Evolutionary conservation across 2,113 vertebrate species (phyloP).

Genomic region (Entomyzon cyanotis): DNA sequence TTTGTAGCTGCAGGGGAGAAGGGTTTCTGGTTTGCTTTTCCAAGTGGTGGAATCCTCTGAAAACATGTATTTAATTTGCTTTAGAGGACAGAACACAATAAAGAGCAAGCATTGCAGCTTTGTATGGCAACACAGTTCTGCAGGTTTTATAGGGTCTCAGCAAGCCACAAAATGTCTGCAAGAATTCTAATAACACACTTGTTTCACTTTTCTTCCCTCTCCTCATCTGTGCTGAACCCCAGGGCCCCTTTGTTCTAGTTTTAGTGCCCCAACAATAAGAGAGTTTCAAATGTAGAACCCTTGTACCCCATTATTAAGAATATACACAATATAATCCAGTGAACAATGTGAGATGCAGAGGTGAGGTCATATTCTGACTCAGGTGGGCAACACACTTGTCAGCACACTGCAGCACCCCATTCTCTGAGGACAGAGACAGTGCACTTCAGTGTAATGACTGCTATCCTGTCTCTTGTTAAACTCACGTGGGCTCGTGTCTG

Average conservation of each 20-base stretch:
- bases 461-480: not conserved
- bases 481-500: slow-evolving; percentile 95
- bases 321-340: not conserved
- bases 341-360: not conserved
- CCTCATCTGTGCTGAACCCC: not conserved
- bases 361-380: not conserved
- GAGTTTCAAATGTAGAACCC: not conserved
- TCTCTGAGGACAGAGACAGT: not conserved
- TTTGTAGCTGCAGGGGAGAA: not conserved
- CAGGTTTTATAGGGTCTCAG: not conserved
- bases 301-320: not conserved
- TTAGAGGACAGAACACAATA: not conserved
- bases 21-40: not conserved
- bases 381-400: not conserved
- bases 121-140: not conserved
- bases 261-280: not conserved
- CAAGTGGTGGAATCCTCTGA: not conserved
- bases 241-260: not conserved
- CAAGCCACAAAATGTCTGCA: not conserved
- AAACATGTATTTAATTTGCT: not conserved
- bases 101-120: not conserved
- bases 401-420: not conserved
- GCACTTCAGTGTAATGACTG: not conserved
- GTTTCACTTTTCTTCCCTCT: not conserved
- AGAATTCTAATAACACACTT: not conserved